Evolutionary conservation across 1,140 invertebrate species (phyloP).

Genomic region (Helicoverpa zea): DNA sequence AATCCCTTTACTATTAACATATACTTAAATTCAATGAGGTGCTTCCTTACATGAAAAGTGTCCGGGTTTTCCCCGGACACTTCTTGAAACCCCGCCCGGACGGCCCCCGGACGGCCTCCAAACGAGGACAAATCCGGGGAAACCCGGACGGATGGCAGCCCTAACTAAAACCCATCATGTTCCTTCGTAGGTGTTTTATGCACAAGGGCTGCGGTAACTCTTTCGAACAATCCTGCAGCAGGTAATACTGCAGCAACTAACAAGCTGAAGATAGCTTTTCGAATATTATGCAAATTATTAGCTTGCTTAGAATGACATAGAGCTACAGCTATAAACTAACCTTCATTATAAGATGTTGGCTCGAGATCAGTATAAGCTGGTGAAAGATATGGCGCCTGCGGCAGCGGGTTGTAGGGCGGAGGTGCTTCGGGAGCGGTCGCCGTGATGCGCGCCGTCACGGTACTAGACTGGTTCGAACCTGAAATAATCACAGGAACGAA

Average conservation of each 20-base stretch:
- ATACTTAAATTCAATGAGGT: no score
- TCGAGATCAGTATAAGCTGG: constrained; percentile 40
- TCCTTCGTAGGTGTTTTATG: not conserved
- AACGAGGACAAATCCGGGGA: no score
- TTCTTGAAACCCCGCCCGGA: no score
- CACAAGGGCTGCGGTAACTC: not conserved
- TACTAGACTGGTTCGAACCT: constrained; percentile 29
- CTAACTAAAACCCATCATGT: not conserved
- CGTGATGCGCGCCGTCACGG: constrained; percentile 24
- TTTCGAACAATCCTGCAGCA: no score
- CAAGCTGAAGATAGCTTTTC: no score
- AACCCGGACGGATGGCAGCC: no score
- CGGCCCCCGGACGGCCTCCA: no score
- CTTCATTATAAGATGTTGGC: constrained; percentile 31
- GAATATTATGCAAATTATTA: not conserved
- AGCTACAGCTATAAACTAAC: not conserved
- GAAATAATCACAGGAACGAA: not conserved
- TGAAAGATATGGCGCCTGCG: constrained; percentile 43
- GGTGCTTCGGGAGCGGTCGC: constrained; percentile 62
- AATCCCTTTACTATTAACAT: no score
- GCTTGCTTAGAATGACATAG: no score
- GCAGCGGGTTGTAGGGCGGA: constrained; percentile 61
- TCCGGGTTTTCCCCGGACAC: no score
- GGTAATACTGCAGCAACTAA: no score
- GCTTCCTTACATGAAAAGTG: no score